Conservation (phyloP, 2,888 invertebrate genomes). For the Archaeoteleia sp. region DNA sequence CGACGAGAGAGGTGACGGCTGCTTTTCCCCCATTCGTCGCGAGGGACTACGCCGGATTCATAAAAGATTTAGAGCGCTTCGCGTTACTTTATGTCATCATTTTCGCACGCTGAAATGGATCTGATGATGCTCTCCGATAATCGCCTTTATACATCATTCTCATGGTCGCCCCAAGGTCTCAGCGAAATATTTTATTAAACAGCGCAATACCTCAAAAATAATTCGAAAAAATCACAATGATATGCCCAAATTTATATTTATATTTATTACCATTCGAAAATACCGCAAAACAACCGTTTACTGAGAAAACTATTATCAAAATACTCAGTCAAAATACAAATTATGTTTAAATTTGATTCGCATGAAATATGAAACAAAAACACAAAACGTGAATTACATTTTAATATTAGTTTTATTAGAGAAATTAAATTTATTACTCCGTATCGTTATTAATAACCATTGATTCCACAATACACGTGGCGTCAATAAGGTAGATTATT, state of each 20-base stretch:
- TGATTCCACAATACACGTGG: too few relatives aligned
- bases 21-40: constrained; percentile 8
- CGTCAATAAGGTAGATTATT: constrained; percentile 15
- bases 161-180: not conserved
- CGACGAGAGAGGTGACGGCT: constrained; percentile 23
- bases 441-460: too few relatives aligned
- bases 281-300: too few relatives aligned
- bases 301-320: too few relatives aligned
- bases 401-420: not conserved
- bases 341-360: too few relatives aligned
- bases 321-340: too few relatives aligned
- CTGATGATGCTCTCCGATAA: constrained; percentile 12
- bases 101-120: constrained; percentile 24
- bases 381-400: too few relatives aligned
- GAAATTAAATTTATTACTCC: constrained; percentile 2
- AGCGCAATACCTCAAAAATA: not conserved
- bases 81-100: constrained; percentile 30
- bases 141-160: constrained; percentile 16
- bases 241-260: too few relatives aligned
- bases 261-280: too few relatives aligned
- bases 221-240: not conserved
- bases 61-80: constrained; percentile 36
- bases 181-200: constrained; percentile 7
- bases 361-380: too few relatives aligned
- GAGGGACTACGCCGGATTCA: constrained; percentile 16